Evolutionary conservation across 30 jellyfish, hydroid and myxozoan genomes (phyloP).

Genomic region (Aurelia aurita complex sp. Pacific): DNA sequence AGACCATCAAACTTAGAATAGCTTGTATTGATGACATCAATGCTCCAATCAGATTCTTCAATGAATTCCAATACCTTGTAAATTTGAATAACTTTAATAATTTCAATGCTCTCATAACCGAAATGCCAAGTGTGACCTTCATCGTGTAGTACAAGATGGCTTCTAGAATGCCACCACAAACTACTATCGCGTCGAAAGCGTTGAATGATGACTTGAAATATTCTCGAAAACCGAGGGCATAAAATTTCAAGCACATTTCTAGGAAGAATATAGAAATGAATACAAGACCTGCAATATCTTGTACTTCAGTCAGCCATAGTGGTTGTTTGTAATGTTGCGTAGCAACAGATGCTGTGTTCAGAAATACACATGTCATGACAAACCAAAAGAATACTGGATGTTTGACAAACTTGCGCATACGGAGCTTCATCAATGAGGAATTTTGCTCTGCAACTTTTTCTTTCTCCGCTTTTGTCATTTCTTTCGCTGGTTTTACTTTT

Average conservation of each 20-base stretch:
- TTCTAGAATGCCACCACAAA: conserved; percentile 87
- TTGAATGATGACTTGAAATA: conserved; percentile 85
- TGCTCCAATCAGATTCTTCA: conserved; percentile 92
- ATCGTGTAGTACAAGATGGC: conserved; percentile 63
- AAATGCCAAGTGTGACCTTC: conserved; percentile 85
- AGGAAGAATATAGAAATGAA: conserved; percentile 56
- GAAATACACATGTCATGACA: conserved; percentile 72
- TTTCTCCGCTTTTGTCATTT: conserved; percentile 45
- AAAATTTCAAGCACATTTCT: conserved; percentile 82
- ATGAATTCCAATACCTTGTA: conserved; percentile 94
- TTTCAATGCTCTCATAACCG: conserved; percentile 94
- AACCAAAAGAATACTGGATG: conserved; percentile 82
- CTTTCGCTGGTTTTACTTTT: conserved; percentile 47
- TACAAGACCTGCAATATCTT: conserved; percentile 38
- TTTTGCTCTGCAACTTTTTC: conserved; percentile 48
- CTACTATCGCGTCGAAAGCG: conserved; percentile 81
- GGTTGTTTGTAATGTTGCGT: conserved; percentile 89
- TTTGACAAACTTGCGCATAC: conserved; percentile 66
- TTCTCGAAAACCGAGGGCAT: conserved; percentile 69
- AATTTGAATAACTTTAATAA: conserved; percentile 85
- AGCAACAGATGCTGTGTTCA: conserved; percentile 78
- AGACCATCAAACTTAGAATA: conserved; percentile 87
- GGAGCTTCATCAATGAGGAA: conserved; percentile 30
- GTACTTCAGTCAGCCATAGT: conserved; percentile 48
- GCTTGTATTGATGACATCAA: conserved; percentile 84